Conservation (phyloP, 2,888 invertebrate genomes). For the Campopleginae sp. region DNA sequence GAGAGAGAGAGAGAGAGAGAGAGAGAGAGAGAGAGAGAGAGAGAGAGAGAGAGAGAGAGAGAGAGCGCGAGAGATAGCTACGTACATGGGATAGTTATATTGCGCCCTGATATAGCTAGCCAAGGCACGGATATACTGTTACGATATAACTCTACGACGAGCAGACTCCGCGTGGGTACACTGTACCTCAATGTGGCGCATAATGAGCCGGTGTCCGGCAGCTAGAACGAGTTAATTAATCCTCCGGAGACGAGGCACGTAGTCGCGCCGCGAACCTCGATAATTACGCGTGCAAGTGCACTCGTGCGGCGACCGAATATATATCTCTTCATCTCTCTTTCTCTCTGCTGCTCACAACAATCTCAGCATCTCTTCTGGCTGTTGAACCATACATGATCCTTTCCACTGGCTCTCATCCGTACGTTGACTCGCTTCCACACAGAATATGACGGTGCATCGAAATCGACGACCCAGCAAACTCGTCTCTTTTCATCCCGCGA, state of each 20-base stretch:
- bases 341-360: background rate
- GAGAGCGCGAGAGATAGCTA: background rate
- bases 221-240: constrained; percentile 79
- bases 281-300: constrained; percentile 76
- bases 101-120: constrained; percentile 5
- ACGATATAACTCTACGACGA: constrained; percentile 24
- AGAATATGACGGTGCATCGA: constrained; percentile 26
- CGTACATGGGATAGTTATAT: constrained; percentile 19
- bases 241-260: constrained; percentile 74
- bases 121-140: constrained; percentile 7
- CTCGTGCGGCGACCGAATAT: constrained; percentile 63
- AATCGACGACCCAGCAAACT: background rate
- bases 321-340: constrained; percentile 13
- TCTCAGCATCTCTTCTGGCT: constrained; percentile 31
- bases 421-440: constrained; percentile 23
- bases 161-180: constrained; percentile 46
- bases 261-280: constrained; percentile 70
- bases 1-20: background rate
- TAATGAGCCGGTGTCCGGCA: constrained; percentile 78
- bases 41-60: too few relatives aligned
- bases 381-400: constrained; percentile 42
- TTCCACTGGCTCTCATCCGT: constrained; percentile 26
- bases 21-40: background rate
- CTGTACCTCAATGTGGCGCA: constrained; percentile 66
- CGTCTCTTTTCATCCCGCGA: background rate